phyloP scores from a whole-genome alignment of 2,888 invertebrate genomes.

The Galeopsomyia nigrocyanea region DNA sequence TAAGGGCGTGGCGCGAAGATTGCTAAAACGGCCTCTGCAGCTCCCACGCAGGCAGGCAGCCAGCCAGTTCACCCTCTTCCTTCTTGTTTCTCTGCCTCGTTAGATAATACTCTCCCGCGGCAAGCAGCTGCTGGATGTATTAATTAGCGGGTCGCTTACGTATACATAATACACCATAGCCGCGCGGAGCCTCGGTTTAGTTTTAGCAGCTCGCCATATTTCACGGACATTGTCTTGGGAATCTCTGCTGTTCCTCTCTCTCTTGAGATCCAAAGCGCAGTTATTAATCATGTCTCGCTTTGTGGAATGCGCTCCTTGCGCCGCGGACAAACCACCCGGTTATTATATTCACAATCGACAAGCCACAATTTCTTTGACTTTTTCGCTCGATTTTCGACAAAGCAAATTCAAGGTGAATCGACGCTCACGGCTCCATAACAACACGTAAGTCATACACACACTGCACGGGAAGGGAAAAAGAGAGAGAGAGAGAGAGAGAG shows the following conservation, averaged over 20 bases:
- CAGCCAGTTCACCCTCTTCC: background rate
- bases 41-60: too few relatives aligned
- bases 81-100: background rate
- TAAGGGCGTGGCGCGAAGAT: slow-evolving; percentile 67
- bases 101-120: background rate
- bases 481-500: slow-evolving; percentile 31
- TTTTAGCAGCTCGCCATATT: slow-evolving; percentile 13
- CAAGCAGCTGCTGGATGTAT: slow-evolving; percentile 44
- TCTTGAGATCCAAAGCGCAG: too few relatives aligned
- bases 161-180: too few relatives aligned
- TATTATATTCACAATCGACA: too few relatives aligned
- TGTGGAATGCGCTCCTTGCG: too few relatives aligned
- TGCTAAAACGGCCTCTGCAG: slow-evolving; percentile 62
- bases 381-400: background rate
- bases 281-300: slow-evolving; percentile 16
- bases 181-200: too few relatives aligned
- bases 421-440: too few relatives aligned
- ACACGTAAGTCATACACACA: background rate
- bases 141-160: slow-evolving; percentile 19
- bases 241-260: background rate
- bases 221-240: slow-evolving; percentile 10
- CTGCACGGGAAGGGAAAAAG: slow-evolving; percentile 35
- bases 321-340: too few relatives aligned
- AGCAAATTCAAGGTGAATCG: too few relatives aligned
- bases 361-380: background rate